Evolutionary conservation across 2,113 vertebrate genomes (phyloP), one percentile per base, ranked within the genome.

Genomic region (Vireo altiloquus): DNA sequence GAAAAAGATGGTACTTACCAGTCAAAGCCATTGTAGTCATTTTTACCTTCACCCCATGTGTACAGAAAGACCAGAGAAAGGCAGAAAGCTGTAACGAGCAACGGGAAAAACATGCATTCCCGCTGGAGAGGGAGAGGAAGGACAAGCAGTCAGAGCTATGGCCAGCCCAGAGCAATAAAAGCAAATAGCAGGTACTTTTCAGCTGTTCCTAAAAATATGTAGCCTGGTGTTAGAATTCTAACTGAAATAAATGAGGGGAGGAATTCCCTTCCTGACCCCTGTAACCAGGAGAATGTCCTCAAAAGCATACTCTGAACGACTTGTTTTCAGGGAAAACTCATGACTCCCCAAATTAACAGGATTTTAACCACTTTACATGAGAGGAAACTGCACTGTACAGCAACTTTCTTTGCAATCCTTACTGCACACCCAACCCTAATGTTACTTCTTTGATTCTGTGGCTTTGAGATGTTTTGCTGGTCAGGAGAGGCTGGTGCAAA

Each of bases 1-100:
- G 28, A 19, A 66, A 87, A 95, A 82, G 14, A 7, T 16, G 19
- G n/a, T 56, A 97, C 99, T 97, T 91, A 99, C 99, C 99, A 99
- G 96, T 99, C 98, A 96, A 99, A 99, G 96, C 98, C 96, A 11
- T 98, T 97, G 97, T 99, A 99, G 97, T 99, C 99, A 33, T 99
- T 99, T 97, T 98, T 98, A 3, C 98, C 98, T 97, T 99, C 98
- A 44, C 97, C 94, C 99, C 99, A 99, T 81, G 98, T 97, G 89
- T 98, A 99, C 49, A 99, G 96, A 78, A 99, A 98, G 82, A 99
- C 19, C 75, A 98, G 94, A 85, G 98, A 98, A 53, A 99, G 31
- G 94, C 98, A 97, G 96, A 99, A 99, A 27, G 99, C 97, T 91
- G 97, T 66, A 75, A 98, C 70, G 88, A 99, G 96, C 93, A 98